Conservation (phyloP, 2,797 vertebrate genomes). For the Craterocephalus amniculus region DNA sequence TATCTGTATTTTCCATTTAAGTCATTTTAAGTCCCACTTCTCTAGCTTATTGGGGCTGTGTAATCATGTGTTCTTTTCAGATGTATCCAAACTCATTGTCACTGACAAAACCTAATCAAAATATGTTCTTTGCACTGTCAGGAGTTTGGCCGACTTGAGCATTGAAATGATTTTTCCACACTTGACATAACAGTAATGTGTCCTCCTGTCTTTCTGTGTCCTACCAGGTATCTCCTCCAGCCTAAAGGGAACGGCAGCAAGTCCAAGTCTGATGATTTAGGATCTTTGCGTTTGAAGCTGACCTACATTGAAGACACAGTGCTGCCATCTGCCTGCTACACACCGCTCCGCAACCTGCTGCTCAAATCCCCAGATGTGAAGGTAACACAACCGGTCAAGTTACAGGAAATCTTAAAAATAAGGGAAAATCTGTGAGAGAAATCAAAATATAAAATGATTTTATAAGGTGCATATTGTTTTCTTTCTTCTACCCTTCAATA, state of each 20-base stretch:
- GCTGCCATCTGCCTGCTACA: constrained; percentile 91
- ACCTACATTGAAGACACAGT: constrained; percentile 96
- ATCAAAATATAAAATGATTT: not conserved
- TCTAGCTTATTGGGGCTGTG: not conserved
- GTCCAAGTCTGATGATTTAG: constrained; percentile 93
- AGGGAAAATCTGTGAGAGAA: no score
- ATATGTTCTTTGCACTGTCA: not conserved
- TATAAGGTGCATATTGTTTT: not conserved
- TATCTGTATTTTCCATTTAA: not conserved
- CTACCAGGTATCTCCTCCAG: constrained; percentile 93
- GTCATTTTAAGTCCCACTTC: not conserved
- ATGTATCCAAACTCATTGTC: not conserved
- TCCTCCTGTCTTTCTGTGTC: constrained; percentile 9
- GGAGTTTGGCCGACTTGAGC: not conserved
- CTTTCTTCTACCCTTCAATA: not conserved
- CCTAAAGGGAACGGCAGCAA: constrained; percentile 96
- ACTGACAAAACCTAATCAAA: not conserved
- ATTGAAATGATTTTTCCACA: not conserved
- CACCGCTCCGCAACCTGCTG: constrained; percentile 90
- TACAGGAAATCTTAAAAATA: not conserved
- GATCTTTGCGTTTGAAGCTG: constrained; percentile 93
- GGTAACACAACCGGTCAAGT: constrained; percentile 76
- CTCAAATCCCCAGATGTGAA: constrained; percentile 94
- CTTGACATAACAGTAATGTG: not conserved
- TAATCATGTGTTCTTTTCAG: not conserved